Conservation (phyloP, 2,888 invertebrate genomes). For the Hydraecia micacea region DNA sequence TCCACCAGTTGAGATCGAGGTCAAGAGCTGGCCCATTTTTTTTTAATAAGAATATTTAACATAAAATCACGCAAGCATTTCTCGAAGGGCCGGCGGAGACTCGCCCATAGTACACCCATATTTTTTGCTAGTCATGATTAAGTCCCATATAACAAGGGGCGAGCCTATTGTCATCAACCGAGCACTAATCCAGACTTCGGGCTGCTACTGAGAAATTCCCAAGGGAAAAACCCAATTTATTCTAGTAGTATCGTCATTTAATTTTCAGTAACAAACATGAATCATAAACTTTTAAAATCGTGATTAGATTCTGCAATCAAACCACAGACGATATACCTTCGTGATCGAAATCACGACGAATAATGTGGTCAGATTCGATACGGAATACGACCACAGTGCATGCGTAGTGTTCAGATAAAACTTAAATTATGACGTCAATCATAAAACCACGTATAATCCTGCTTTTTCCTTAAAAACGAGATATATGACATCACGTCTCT, state of each 20-base stretch:
- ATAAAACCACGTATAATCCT: background rate
- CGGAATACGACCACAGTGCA: background rate
- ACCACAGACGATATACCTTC: slow-evolving; percentile 20
- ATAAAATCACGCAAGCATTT: no score
- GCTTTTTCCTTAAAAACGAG: background rate
- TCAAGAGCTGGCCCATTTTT: no score
- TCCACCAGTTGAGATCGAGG: no score
- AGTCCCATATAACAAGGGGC: background rate
- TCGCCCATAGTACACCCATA: no score
- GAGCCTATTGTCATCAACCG: background rate
- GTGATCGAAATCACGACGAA: slow-evolving; percentile 40
- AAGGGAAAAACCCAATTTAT: background rate
- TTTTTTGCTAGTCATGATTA: background rate
- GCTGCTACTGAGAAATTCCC: background rate
- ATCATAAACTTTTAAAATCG: slow-evolving; percentile 12
- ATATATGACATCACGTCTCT: background rate
- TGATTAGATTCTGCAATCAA: slow-evolving; percentile 7
- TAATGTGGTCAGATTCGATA: slow-evolving; percentile 4
- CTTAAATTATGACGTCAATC: slow-evolving; percentile 17
- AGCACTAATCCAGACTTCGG: background rate
- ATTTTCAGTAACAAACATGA: slow-evolving; percentile 6
- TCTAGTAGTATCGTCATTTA: background rate
- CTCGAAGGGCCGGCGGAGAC: no score
- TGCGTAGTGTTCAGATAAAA: background rate
- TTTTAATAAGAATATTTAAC: no score